Evolutionary conservation across 2,113 vertebrate species (phyloP), one percentile per base, ranked within the genome.

Genomic region (Equus quagga): DNA sequence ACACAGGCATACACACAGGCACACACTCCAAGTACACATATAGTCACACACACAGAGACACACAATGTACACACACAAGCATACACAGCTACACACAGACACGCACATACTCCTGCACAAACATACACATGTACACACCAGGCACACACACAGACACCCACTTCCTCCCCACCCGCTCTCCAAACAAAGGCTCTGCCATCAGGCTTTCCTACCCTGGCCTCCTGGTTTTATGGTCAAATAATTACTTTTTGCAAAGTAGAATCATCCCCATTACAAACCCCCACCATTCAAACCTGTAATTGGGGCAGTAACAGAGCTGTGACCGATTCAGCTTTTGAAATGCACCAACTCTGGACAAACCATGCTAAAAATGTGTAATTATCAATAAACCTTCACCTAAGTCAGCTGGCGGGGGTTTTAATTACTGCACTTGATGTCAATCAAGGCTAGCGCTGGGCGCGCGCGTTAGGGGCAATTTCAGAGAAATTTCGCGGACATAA

Each of bases 141-240:
- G 11, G 54, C 15, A 67, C 24, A 64, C 64, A 41, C 46, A 89
- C 96, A 98, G 97, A 98, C 95, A 95, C 81, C 94, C 93, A 49
- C 94, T 62, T 93, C 89, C 94, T 94, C 92, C 24, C 78, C 96
- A 49, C 49, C 44, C 86, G 96, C 91, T 56, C 97, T 78, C 64
- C 70, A 94, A 97, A 98, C 98, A 99, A 99, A 99, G 98, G 89
- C 92, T 92, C 87, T 89, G 94, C 79, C 89, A 94, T 93, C 94
- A 0, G 56, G 97, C 91, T 98, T 95, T 49, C 96, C 97, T 95
- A 96, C 96, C 97, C 97, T 49, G 70, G 95, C 92, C 90, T 97
- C 80, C 96, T 80, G 92, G 96, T 91, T 98, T 98, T 97, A 97
- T 86, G 97, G 97, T 96, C 96, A 98, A 98, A 98, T 98, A 98